A percentile compares a stretch with the other conserved stretches of the same genome.
Conservation (phyloP, 2,888 invertebrate genomes). For the Eupeodes latifasciatus region DNA sequence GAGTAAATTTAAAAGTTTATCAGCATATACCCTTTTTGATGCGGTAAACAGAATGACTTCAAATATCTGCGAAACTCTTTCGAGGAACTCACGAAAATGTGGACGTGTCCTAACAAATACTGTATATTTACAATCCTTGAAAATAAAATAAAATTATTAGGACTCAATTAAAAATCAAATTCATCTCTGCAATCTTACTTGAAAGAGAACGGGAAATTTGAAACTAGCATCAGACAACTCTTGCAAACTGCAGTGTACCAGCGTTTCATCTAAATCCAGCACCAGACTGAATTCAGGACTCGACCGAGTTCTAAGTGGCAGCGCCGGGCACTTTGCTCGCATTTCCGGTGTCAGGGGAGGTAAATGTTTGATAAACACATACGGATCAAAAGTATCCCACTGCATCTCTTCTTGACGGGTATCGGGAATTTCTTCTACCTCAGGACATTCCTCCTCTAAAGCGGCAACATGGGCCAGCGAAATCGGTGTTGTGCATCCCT, state of each 20-base stretch:
- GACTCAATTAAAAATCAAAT: not conserved
- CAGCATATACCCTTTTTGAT: constrained; percentile 97
- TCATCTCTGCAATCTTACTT: constrained; percentile 83
- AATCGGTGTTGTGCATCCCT: constrained; percentile 61
- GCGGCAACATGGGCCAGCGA: constrained; percentile 64
- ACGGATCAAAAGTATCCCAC: constrained; percentile 94
- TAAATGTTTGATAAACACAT: constrained; percentile 95
- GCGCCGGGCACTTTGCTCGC: constrained; percentile 88
- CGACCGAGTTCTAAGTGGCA: constrained; percentile 95
- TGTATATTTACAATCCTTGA: constrained; percentile 95
- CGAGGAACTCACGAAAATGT: constrained; percentile 95
- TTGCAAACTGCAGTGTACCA: constrained; percentile 97
- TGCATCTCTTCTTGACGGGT: constrained; percentile 82
- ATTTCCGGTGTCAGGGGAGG: constrained; percentile 92
- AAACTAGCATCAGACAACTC: constrained; percentile 96
- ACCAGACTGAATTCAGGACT: constrained; percentile 96
- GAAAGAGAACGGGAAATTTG: constrained; percentile 95
- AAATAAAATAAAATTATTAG: constrained; percentile 80
- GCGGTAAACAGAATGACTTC: constrained; percentile 98
- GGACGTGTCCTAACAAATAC: constrained; percentile 95
- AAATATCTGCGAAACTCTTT: constrained; percentile 93
- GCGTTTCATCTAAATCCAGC: constrained; percentile 92
- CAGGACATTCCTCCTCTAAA: constrained; percentile 78
- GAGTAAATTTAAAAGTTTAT: constrained; percentile 94
- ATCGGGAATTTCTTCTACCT: constrained; percentile 78